These are phyloP conservation scores for Hypsopygia costalis DNA, from an alignment of 2,888 invertebrate genomes.

Conservation along the genomic window DNA sequence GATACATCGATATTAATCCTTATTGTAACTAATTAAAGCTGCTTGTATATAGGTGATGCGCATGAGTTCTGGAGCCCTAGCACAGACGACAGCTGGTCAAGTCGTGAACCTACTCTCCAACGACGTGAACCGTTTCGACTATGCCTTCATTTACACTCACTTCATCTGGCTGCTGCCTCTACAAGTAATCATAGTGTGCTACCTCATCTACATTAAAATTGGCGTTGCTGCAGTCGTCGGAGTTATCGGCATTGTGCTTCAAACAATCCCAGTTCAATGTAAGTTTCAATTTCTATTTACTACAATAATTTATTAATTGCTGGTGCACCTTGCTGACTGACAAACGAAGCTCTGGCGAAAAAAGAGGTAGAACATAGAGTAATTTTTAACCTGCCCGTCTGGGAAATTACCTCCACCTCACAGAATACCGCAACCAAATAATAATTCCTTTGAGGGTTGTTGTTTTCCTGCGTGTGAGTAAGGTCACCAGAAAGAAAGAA, in stretches of 20 bases:
- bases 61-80: constrained; percentile 89
- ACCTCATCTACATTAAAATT: constrained; percentile 88
- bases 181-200: constrained; percentile 83
- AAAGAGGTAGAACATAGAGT: no score
- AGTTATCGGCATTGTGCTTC: constrained; percentile 87
- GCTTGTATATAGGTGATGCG: constrained; percentile 67
- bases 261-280: constrained; percentile 92
- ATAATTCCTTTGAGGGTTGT: no score
- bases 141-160: constrained; percentile 90
- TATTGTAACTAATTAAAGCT: no score
- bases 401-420: no score
- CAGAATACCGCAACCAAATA: no score
- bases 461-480: no score
- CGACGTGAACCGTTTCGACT: constrained; percentile 95
- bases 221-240: constrained; percentile 89
- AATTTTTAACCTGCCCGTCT: no score
- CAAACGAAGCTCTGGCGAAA: no score
- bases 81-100: constrained; percentile 94
- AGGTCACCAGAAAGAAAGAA: no score
- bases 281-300: constrained; percentile 15
- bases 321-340: no score
- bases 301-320: no score
- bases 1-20: no score
- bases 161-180: constrained; percentile 94
- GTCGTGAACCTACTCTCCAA: constrained; percentile 96